Evolutionary conservation across 2,888 invertebrate species (phyloP).

Genomic region (Pyrgus malvae): DNA sequence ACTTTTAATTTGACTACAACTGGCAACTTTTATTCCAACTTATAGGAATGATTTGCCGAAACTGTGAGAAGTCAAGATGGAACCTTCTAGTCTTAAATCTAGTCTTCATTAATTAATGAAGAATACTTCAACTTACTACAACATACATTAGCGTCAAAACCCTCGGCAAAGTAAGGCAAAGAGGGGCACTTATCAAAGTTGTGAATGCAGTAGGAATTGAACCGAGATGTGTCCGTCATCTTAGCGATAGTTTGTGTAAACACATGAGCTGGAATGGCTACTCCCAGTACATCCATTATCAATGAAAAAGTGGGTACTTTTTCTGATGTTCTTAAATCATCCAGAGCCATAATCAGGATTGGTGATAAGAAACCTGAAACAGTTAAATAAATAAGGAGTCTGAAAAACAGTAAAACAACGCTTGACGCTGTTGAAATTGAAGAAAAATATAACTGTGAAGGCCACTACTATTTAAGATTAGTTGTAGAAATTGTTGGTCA

Average conservation of each 20-base stretch:
- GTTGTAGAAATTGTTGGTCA: neutral
- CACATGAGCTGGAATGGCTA: constrained; percentile 27
- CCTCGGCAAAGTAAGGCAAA: constrained; percentile 13
- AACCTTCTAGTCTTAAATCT: too few species aligned
- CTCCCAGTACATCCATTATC: constrained; percentile 17
- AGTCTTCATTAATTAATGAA: too few species aligned
- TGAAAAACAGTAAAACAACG: too few species aligned
- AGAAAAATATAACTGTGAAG: too few species aligned
- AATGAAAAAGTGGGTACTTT: neutral
- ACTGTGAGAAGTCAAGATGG: too few species aligned
- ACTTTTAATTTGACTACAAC: too few species aligned
- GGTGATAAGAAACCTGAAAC: constrained; percentile 28
- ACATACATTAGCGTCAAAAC: constrained; percentile 8
- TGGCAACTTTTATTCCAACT: too few species aligned
- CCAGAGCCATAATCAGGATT: constrained; percentile 26
- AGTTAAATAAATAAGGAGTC: neutral
- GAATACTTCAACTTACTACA: constrained; percentile 18
- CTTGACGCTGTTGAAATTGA: too few species aligned
- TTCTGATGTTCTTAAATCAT: constrained; percentile 17
- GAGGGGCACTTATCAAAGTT: constrained; percentile 22
- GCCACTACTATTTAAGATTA: too few species aligned
- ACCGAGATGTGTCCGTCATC: constrained; percentile 28
- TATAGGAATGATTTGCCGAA: too few species aligned
- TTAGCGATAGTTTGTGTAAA: constrained; percentile 27
- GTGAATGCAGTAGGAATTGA: constrained; percentile 33